Evolutionary conservation across 2,888 invertebrate genomes (phyloP), one percentile per base, ranked within the genome.

Genomic region (Meiosimyza decipiens): DNA sequence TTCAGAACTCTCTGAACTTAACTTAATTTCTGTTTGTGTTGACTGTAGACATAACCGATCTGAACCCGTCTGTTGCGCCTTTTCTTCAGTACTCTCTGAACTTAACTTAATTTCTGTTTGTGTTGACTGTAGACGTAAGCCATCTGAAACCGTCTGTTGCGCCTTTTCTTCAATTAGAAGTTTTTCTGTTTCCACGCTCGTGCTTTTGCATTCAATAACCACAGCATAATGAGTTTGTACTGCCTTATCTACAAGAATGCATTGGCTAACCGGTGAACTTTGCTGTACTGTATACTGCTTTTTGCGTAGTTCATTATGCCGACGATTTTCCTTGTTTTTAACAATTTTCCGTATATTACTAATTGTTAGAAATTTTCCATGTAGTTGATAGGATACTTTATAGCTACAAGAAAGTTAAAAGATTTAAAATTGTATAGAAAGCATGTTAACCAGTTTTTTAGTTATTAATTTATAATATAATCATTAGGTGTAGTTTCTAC

Each of bases 321-420:
- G 68, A 12, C 50, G 50, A 9, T 59, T 68, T 63, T 55, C 60
- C 47, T 15, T 50, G 64, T 22, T 71, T 51, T 4, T 52, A 59
- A n/a, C 67, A 67, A 71, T 47, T 54, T 66, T 71, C 12, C 64
- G 52, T 6, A 75, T 75, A 13, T 68, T 67, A 15, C 50, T 71
- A 49, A 75, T 52, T 47, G 22, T 71, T 22, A 75, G 52, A 18
- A 66, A 66, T 59, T 75, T 75, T 28, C 75, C 75, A 15, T 55
- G 11, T 16, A 75, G 66, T 63, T 75, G 65, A 40, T 67, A 75
- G 16, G 68, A 62, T 49, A 75, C 50, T 2, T 62, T 16, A 18
- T 68, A 75, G 69, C 75, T 75, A 28, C 1, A 40, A 40, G 40
- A 40, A 40, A 40, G 4, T 28, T 3, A 28, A 18, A 49, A 64